Base-by-base conservation (phyloP, 2,888 invertebrate species). In the Eupsilia transversa region DNA sequence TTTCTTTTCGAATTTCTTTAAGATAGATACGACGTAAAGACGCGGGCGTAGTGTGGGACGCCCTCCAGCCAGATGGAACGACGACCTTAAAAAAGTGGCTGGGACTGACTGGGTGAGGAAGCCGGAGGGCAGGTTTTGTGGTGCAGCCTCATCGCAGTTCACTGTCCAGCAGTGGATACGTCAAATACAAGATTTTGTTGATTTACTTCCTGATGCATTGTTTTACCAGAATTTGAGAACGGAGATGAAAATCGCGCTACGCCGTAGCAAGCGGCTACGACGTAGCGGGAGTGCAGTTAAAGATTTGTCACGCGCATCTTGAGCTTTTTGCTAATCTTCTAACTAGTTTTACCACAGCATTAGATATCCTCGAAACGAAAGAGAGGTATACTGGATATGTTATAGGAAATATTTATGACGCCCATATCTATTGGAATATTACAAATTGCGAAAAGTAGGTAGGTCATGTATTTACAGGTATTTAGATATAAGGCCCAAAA, bases 261-360 rank as follows among this genome's bases (percentile, higher is more conserved):
- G 81, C 6, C 77, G 77, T 77, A 80, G 80, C 57, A 43, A 52
- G 23, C 17, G 3, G 38, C 77, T 77, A 81, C 77, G 82, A 27
- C 75, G 75, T 73, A 73, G 75, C 41, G 23, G 10, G 27, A 14
- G 0, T n/a, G 59, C 30, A 38, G 23, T 76, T 57, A 5, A 30
- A 43, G 49, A 59, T 75, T 49, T 14, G 17, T 57, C 33, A 49
- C 30, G 41, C 14, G 7, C 3, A 0, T 17, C 14, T 57, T 78
- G n/a, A 33, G 23, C 0, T 38, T n/a, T 72, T 20, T 30, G 3
- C 5, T 63, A 63, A 6, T 27, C 6, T 41, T 41, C 3, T 63
- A 12, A 20, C 3, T 43, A 23, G 4, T 23, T 23, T 64, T 30
- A 43, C 27, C 4, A 30, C 14, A 30, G 14, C 7, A 43, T 49